Conservation (phyloP, 2,888 invertebrate species). For the Sturmia bella region DNA sequence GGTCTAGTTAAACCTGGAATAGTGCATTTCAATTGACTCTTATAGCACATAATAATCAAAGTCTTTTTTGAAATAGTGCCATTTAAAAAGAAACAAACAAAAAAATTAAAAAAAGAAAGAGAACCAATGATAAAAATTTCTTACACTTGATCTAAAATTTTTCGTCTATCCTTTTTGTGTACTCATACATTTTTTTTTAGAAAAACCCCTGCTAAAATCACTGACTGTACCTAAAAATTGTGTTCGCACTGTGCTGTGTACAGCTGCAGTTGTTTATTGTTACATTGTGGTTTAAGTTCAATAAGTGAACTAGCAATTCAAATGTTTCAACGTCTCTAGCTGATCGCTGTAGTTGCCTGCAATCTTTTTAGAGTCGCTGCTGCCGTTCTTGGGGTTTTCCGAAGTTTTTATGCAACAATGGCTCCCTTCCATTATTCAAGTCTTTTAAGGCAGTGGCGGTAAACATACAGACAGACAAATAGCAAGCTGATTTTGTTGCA, state of each 20-base stretch:
- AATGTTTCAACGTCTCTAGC: slow-evolving; percentile 52
- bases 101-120: too few species aligned
- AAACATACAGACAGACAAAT: neutral
- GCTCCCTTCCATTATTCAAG: slow-evolving; percentile 20
- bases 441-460: slow-evolving; percentile 18
- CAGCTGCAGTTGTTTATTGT: slow-evolving; percentile 51
- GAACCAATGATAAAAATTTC: too few species aligned
- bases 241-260: slow-evolving; percentile 9
- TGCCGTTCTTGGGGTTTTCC: slow-evolving; percentile 18
- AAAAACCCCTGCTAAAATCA: too few species aligned
- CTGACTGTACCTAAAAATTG: neutral
- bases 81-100: too few species aligned
- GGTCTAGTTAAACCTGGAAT: too few species aligned
- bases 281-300: slow-evolving; percentile 59
- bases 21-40: too few species aligned
- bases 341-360: slow-evolving; percentile 36
- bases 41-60: too few species aligned
- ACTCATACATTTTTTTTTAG: too few species aligned
- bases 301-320: slow-evolving; percentile 67
- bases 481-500: slow-evolving; percentile 13
- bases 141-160: too few species aligned
- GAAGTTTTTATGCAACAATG: slow-evolving; percentile 19
- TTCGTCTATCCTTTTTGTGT: too few species aligned
- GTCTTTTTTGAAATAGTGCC: too few species aligned
- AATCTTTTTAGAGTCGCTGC: slow-evolving; percentile 12